phyloP scores from a whole-genome alignment of 2,113 vertebrate species.

The Trochalopteron elliotii region DNA sequence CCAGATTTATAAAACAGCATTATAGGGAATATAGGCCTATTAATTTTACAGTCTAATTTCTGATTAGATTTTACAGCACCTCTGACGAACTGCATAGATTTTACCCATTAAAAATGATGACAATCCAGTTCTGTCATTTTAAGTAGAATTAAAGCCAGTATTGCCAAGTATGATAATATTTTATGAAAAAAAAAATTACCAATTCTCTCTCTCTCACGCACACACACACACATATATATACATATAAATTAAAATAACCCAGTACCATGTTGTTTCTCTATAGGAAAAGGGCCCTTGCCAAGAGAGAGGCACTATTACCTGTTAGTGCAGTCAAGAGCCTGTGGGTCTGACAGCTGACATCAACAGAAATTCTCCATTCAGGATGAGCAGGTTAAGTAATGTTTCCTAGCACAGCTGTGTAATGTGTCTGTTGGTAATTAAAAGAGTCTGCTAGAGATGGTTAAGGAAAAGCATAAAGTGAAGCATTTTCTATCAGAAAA shows the following conservation, averaged over 20 bases:
- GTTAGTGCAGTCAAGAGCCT: neutral
- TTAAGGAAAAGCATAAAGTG: neutral
- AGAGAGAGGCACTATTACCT: neutral
- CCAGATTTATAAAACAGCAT: conserved; percentile 41
- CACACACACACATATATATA: no score
- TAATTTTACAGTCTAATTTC: conserved; percentile 75
- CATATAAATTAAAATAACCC: neutral
- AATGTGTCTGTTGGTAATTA: neutral
- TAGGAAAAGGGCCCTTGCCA: neutral
- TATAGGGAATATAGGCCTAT: conserved; percentile 58
- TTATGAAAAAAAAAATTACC: conserved; percentile 5
- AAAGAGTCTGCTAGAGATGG: neutral
- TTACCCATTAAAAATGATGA: conserved; percentile 64
- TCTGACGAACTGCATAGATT: conserved; percentile 59
- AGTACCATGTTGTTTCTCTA: neutral
- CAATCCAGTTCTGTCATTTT: conserved; percentile 73
- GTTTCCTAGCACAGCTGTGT: neutral
- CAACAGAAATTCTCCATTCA: neutral
- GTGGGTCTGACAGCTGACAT: neutral
- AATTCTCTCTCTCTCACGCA: neutral
- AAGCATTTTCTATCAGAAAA: neutral
- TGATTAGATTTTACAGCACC: conserved; percentile 71
- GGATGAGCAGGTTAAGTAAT: neutral
- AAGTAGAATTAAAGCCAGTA: conserved; percentile 71
- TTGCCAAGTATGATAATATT: conserved; percentile 72